Conservation (phyloP, 2,797 vertebrate species). For the Pelochelys cantorii region DNA sequence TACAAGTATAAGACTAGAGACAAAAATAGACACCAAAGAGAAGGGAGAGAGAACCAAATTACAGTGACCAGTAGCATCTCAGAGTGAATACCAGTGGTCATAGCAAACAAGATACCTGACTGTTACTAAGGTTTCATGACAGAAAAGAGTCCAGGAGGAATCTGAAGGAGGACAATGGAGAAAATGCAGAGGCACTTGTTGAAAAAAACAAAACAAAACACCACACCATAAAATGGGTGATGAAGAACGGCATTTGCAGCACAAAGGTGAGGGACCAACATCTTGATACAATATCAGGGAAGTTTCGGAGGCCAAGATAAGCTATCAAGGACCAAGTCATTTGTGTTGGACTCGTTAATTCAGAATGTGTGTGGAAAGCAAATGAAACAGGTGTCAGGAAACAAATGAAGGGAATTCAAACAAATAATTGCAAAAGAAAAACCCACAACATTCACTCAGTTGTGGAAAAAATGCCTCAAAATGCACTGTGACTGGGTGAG, state of each 20-base stretch:
- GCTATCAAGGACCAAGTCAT: not conserved
- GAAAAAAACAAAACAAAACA: not conserved
- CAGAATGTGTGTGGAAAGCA: not conserved
- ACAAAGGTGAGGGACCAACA: not conserved
- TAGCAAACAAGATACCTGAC: not conserved
- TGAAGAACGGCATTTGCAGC: not conserved
- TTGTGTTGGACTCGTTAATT: constrained; percentile 12
- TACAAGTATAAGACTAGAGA: too few species aligned
- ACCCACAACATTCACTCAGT: not conserved
- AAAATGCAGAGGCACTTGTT: not conserved
- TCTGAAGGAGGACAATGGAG: not conserved
- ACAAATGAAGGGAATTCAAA: not conserved
- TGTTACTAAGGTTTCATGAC: not conserved
- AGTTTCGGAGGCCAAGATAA: rapidly evolving
- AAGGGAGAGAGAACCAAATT: not conserved
- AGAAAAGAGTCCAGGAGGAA: not conserved
- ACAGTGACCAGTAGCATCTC: not conserved
- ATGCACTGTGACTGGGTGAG: not conserved
- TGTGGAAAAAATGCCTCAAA: not conserved
- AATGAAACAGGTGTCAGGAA: constrained; percentile 1
- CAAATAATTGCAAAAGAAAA: not conserved
- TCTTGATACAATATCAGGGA: not conserved
- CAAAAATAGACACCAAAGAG: not conserved
- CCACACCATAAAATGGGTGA: not conserved
- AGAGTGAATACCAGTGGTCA: not conserved